These are phyloP conservation scores for Dipodomys spectabilis DNA, from an alignment of 2,113 vertebrate genomes.

Conservation along the genomic window DNA sequence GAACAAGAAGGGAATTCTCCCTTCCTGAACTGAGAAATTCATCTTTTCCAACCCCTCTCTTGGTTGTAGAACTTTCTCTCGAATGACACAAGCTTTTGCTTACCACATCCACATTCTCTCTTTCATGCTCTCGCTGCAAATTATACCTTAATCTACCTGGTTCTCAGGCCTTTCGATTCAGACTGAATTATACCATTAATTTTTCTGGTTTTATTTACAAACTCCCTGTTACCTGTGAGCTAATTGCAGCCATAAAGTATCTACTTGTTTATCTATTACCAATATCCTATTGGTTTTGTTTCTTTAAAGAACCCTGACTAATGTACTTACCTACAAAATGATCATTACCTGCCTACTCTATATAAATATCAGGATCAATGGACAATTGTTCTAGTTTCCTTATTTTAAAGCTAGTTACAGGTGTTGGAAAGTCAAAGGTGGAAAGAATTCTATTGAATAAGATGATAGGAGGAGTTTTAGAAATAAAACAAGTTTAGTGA, in stretches of 20 bases:
- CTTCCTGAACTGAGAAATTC: neutral
- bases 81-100: neutral
- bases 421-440: neutral
- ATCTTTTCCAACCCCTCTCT: neutral
- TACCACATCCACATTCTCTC: neutral
- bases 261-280: neutral
- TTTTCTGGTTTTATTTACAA: neutral
- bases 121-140: neutral
- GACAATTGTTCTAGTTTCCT: neutral
- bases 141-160: neutral
- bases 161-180: neutral
- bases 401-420: neutral
- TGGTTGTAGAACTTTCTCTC: neutral
- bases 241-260: neutral
- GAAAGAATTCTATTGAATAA: neutral
- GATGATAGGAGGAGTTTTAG: neutral
- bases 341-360: neutral
- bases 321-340: neutral
- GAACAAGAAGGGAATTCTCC: too few species aligned
- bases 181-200: neutral
- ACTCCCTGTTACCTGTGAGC: neutral
- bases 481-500: neutral
- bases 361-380: neutral
- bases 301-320: neutral
- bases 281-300: neutral